Evolutionary conservation across 2,888 invertebrate species (phyloP), one percentile per base, ranked within the genome.

Genomic region (Pandemis heparana): DNA sequence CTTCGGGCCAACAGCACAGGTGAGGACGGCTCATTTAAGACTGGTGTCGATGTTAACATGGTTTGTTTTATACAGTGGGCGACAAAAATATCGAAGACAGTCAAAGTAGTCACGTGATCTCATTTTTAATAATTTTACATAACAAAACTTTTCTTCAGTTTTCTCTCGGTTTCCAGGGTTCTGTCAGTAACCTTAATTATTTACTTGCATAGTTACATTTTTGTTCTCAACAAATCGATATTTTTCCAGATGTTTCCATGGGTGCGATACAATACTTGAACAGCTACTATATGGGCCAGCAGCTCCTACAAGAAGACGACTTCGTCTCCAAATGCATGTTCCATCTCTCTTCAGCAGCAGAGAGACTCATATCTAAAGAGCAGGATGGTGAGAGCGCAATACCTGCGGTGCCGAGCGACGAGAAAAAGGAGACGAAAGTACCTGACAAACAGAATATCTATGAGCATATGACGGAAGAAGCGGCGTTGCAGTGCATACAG

Each of bases 271-370:
- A 98, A 86, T 98, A 98, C 87, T 95, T 99, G 71, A 99, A 99
- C 88, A 97, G 97, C 84, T 98, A 98, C 89, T 99, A 99, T 90
- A 98, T 99, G 96, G 97, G 98, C 8, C 97, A 98, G 76, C 97
- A 98, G 84, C 88, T 99, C 60, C 97, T 98, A 79, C 97, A 98
- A 81, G 99, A 99, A 89, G 97, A 97, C 75, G 98, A 99, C 85
- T 99, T 99, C 88, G 97, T 99, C 0, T 96, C 97, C 59, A 97
- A 98, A 79, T 99, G 99, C 87, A 99, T 99, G 98, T 97, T 97
- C 67, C 98, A 98, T 88, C 94, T 99, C 60, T 97, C 97, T 46
- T 97, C 97, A 59, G 97, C 98, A 0, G 97, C 97, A 0, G 96
- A 96, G 81, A 96, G 97, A 77, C 92, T 98, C 39, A 92, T 91